These are phyloP conservation scores for Regulus satrapa DNA, from an alignment of 2,113 vertebrate genomes.

Conservation along the genomic window DNA sequence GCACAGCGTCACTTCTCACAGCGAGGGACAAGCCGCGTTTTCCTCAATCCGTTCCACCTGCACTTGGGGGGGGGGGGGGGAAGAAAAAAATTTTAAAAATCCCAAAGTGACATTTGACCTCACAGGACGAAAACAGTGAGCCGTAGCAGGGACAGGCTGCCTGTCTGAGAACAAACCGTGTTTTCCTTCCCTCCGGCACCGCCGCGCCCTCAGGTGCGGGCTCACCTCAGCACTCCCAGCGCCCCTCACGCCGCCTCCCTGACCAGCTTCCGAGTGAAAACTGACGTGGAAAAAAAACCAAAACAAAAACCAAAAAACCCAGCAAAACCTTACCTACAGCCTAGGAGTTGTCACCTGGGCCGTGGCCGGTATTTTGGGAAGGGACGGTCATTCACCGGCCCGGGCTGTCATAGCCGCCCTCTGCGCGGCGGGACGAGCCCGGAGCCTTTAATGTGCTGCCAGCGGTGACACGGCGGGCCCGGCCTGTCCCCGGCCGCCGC, in stretches of 20 bases:
- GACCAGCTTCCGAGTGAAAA: fast-evolving
- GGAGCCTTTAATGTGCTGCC: slow-evolving; percentile 70
- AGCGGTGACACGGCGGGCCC: slow-evolving; percentile 60
- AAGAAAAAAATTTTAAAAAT: not conserved
- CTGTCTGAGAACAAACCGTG: fast-evolving
- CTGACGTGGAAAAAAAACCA: fast-evolving
- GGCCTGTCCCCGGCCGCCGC: slow-evolving; percentile 49
- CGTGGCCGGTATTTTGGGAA: slow-evolving; percentile 19
- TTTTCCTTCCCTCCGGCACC: not conserved
- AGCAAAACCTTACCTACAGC: slow-evolving; percentile 59
- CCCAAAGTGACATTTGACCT: not conserved
- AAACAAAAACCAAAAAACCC: too few relatives aligned
- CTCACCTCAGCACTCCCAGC: fast-evolving
- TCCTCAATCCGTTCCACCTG: not conserved
- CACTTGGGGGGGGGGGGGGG: not conserved
- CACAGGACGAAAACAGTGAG: fast-evolving
- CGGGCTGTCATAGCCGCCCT: slow-evolving; percentile 43
- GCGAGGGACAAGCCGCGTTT: fast-evolving
- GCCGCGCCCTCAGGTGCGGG: fast-evolving
- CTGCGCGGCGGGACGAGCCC: slow-evolving; percentile 38
- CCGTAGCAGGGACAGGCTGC: not conserved
- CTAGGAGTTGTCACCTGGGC: slow-evolving; percentile 35
- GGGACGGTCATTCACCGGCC: slow-evolving; percentile 23
- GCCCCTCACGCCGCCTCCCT: not conserved
- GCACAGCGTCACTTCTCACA: not conserved